phyloP scores from a whole-genome alignment of 2,888 invertebrate genomes.

The Rhagophthalmus giganteus region DNA sequence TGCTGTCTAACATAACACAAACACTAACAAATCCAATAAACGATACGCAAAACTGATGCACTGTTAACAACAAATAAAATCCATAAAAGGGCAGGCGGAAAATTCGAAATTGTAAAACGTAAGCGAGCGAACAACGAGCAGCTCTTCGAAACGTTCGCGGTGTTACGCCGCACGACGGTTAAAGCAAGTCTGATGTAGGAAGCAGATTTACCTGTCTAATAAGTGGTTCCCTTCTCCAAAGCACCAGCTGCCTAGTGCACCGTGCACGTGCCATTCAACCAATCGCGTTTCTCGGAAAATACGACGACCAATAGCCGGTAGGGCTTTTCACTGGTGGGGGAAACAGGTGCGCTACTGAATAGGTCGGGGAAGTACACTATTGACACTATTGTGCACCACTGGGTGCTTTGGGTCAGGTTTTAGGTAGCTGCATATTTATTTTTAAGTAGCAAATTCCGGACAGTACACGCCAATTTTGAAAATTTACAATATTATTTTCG shows the following conservation, averaged over 20 bases:
- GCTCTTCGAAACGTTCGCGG: constrained; percentile 11
- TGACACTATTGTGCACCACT: constrained; percentile 33
- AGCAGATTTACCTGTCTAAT: constrained; percentile 46
- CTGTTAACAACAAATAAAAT: constrained; percentile 15
- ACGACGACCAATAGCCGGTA: constrained; percentile 43
- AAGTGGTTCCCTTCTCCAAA: constrained; percentile 43
- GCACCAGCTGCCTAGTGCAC: constrained; percentile 40
- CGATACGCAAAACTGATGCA: constrained; percentile 4
- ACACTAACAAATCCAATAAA: constrained; percentile 5
- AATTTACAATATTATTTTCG: background rate
- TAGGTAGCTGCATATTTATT: constrained; percentile 5
- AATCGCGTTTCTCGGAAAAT: constrained; percentile 40
- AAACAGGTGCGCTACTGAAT: constrained; percentile 53
- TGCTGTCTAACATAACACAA: constrained; percentile 42
- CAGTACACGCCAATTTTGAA: constrained; percentile 1
- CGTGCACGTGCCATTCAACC: constrained; percentile 54
- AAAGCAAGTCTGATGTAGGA: constrained; percentile 45
- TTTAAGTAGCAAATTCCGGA: constrained; percentile 6
- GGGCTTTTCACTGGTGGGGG: constrained; percentile 39
- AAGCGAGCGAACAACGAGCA: constrained; percentile 22
- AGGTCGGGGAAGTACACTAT: constrained; percentile 30
- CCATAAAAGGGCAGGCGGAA: constrained; percentile 2
- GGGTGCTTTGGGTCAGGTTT: constrained; percentile 27
- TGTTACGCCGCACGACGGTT: constrained; percentile 37
- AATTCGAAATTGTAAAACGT: constrained; percentile 4